These are phyloP conservation scores for Nomada flava DNA, from an alignment of 2,888 invertebrate genomes.

Conservation along the genomic window DNA sequence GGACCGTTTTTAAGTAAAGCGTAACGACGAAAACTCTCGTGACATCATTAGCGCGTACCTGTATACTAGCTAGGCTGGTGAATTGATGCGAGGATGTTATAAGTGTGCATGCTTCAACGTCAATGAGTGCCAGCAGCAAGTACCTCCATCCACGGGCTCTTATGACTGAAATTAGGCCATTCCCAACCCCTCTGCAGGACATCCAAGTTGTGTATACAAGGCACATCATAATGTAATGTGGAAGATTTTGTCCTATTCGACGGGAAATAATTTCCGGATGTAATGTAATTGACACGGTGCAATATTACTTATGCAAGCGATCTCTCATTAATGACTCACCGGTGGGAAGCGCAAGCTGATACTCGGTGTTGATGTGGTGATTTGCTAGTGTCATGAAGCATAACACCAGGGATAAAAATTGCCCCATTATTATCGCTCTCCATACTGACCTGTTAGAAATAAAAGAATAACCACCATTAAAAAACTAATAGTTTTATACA, in stretches of 20 bases:
- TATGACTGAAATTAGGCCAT: slow-evolving; percentile 87
- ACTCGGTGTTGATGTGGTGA: slow-evolving; percentile 89
- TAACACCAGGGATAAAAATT: slow-evolving; percentile 90
- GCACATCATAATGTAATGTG: slow-evolving; percentile 91
- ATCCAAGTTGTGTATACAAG: slow-evolving; percentile 91
- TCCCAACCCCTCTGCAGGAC: slow-evolving; percentile 88
- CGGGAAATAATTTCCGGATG: slow-evolving; percentile 19
- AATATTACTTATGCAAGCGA: not conserved
- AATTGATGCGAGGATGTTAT: slow-evolving; percentile 92
- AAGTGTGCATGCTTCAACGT: slow-evolving; percentile 94
- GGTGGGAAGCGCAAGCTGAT: slow-evolving; percentile 90
- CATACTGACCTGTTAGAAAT: slow-evolving; percentile 87
- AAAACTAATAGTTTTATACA: not conserved
- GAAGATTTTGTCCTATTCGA: slow-evolving; percentile 89
- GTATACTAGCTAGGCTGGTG: slow-evolving; percentile 90
- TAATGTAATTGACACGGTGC: not conserved
- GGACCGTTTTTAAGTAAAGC: not conserved
- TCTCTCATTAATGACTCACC: slow-evolving; percentile 81
- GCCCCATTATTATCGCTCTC: slow-evolving; percentile 90
- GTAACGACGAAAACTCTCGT: slow-evolving; percentile 5
- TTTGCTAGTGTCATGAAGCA: slow-evolving; percentile 92
- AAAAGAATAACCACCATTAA: not conserved
- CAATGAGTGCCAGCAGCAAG: slow-evolving; percentile 90
- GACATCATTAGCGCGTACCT: slow-evolving; percentile 84
- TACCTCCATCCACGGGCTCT: slow-evolving; percentile 91